A percentile compares a stretch with the other conserved stretches of the same genome.
Evolutionary conservation across 2,113 vertebrate genomes (phyloP).

Genomic region (Tachysurus vachellii): DNA sequence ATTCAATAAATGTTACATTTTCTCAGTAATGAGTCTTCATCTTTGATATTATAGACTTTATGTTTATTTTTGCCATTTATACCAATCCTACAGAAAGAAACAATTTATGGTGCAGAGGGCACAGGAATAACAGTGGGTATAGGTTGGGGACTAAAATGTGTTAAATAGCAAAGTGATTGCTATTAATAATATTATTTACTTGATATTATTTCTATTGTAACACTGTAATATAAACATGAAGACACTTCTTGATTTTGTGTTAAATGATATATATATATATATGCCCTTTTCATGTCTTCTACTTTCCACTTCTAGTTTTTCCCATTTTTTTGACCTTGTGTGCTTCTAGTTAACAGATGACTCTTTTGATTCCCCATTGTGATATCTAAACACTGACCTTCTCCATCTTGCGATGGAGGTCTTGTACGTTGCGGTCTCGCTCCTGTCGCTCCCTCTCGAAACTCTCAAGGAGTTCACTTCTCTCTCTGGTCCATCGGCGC

Average conservation of each 20-base stretch:
- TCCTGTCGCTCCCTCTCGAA: slow-evolving; percentile 83
- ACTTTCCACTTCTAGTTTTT: neutral
- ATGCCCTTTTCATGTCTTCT: neutral
- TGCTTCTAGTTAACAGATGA: neutral
- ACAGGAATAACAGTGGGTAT: too few species aligned
- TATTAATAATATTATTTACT: too few species aligned
- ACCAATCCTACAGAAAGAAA: neutral
- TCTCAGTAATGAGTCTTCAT: neutral
- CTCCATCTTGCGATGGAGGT: slow-evolving; percentile 83
- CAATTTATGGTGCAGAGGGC: too few species aligned
- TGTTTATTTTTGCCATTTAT: neutral
- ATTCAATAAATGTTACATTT: neutral
- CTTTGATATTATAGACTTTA: neutral
- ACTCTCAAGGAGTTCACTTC: slow-evolving; percentile 81
- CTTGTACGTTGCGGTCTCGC: slow-evolving; percentile 83
- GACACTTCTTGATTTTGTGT: neutral
- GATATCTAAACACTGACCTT: slow-evolving; percentile 69
- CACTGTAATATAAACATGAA: too few species aligned
- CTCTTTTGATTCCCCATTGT: neutral
- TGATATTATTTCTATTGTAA: too few species aligned
- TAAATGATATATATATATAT: neutral
- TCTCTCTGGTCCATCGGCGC: slow-evolving; percentile 87
- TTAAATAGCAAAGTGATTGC: neutral
- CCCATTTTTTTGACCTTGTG: neutral
- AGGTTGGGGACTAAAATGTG: too few species aligned